Percentiles rank a stretch among this genome's conserved stretches.
Evolutionary conservation across 2,888 invertebrate genomes (phyloP).

Genomic region (Choreutis nemorana): DNA sequence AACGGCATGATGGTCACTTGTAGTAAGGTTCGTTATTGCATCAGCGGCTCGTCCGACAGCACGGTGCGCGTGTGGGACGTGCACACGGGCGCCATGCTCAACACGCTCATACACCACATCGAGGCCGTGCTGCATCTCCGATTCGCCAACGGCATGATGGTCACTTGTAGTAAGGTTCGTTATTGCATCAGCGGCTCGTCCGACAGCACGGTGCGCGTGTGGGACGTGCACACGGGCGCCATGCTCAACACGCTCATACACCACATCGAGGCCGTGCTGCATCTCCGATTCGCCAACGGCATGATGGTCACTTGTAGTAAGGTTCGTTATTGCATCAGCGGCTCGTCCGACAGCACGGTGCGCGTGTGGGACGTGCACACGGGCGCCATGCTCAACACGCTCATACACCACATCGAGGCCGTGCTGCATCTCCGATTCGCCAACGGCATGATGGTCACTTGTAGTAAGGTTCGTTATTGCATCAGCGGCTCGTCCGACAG

Average conservation of each 20-base stretch:
- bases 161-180: conserved; percentile 99
- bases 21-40: conserved; percentile 99
- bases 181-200: conserved; percentile 98
- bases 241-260: conserved; percentile 99
- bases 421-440: conserved; percentile 98
- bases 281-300: conserved; percentile 97
- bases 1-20: conserved; percentile 99
- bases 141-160: conserved; percentile 99
- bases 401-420: conserved; percentile 99
- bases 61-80: conserved; percentile 99
- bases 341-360: conserved; percentile 97
- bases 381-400: conserved; percentile 96
- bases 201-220: conserved; percentile 98
- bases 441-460: conserved; percentile 99
- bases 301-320: conserved; percentile 99
- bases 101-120: conserved; percentile 98
- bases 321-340: conserved; percentile 98
- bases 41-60: conserved; percentile 97
- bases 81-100: conserved; percentile 93
- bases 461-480: conserved; percentile 99
- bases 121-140: conserved; percentile 98
- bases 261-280: conserved; percentile 99
- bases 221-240: conserved; percentile 96
- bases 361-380: conserved; percentile 97
- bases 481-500: conserved; percentile 98